Base-by-base conservation (phyloP, 2,888 invertebrate genomes). In the Apantesis nais region DNA sequence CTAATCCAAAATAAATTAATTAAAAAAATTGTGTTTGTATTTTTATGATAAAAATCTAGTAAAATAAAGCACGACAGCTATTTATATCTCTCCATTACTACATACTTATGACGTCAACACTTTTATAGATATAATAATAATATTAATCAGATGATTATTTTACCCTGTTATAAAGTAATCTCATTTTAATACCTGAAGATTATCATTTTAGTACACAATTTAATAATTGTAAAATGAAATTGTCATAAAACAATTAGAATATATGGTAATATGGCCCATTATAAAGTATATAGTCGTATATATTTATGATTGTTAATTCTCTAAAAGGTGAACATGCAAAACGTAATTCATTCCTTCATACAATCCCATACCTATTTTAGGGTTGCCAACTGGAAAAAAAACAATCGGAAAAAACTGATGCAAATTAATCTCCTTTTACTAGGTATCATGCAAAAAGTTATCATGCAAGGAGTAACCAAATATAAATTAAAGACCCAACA, bases 401-500 rank as follows among this genome's bases (percentile, higher is more conserved):
- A 55, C 22, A 60, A 11, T 12, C n/a, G 22, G 34, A 37, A 52
- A 39, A 25, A 31, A 39, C 22, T 44, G 12, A 14, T 29, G 25
- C 16, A 29, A 58, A 58, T 37, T 64, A 62, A 29, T n/a, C 11
- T 66, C 39, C 61, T 44, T 16, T 34, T 5, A 34, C 2, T 16
- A 64, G 16, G 22, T 66, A 31, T 73, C 79, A 75, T 79, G 77
- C 77, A 78, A 77, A 63, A 70, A 39, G 12, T 55, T 55, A 25
- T n/a, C 84, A 81, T 88, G 87, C 85, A 77, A 86, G 85, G 86
- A 79, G 64, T 81, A 83, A 74, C 65, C 41, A 77, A 81, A 75
- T 82, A 82, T 74, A 90, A 92, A 90, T 88, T 85, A 90, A 92
- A 93, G 84, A 88, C 89, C 85, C 86, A 86, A 80, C 82, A 85